phyloP scores from a whole-genome alignment of 2,888 invertebrate genomes.

The Cotesia congregata region DNA sequence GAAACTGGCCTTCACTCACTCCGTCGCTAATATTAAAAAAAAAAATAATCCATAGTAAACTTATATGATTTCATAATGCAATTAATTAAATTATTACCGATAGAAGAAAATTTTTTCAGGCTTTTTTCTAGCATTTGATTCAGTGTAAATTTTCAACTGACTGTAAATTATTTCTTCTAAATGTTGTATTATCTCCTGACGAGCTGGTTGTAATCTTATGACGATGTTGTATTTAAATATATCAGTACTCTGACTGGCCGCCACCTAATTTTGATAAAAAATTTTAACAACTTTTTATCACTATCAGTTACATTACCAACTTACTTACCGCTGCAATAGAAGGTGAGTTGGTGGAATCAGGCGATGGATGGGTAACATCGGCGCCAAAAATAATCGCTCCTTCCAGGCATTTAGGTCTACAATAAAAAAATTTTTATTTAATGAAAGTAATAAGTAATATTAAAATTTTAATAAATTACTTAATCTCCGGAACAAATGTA shows the following conservation, averaged over 20 bases:
- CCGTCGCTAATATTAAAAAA: slow-evolving; percentile 74
- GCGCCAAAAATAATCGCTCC: slow-evolving; percentile 83
- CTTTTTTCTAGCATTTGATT: slow-evolving; percentile 67
- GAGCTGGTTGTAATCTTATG: slow-evolving; percentile 82
- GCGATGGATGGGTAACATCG: slow-evolving; percentile 93
- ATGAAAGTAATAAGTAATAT: no score
- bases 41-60: not conserved
- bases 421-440: no score
- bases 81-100: slow-evolving; percentile 45
- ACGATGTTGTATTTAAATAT: slow-evolving; percentile 83
- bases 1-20: slow-evolving; percentile 89
- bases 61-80: no score
- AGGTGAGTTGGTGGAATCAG: slow-evolving; percentile 74
- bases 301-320: slow-evolving; percentile 71
- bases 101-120: slow-evolving; percentile 82
- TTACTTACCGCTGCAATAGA: slow-evolving; percentile 74
- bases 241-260: slow-evolving; percentile 79
- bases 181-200: slow-evolving; percentile 82
- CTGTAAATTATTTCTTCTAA: slow-evolving; percentile 78
- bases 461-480: slow-evolving; percentile 31
- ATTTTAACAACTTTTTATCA: not conserved
- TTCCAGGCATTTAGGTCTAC: slow-evolving; percentile 71
- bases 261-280: slow-evolving; percentile 71
- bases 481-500: slow-evolving; percentile 48
- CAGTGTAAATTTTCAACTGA: slow-evolving; percentile 76